Percentiles rank a stretch among this genome's conserved stretches.
Evolutionary conservation across 2,113 vertebrate species (phyloP).

Genomic region (Centropus bengalensis): DNA sequence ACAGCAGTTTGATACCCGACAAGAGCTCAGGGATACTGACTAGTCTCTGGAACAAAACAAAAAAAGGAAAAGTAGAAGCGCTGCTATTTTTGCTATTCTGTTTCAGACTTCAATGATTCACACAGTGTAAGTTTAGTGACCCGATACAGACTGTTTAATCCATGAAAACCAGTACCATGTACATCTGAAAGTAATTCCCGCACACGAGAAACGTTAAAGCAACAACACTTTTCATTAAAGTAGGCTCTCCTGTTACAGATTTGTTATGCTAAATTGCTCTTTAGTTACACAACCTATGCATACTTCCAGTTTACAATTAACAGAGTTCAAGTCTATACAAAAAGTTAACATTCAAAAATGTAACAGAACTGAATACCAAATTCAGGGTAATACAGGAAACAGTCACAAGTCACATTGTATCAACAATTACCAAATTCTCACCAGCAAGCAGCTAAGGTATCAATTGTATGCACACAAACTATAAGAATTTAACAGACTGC

Average conservation of each 20-base stretch:
- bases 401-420: background rate
- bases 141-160: background rate
- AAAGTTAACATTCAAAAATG: background rate
- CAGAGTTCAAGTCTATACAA: background rate
- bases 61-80: background rate
- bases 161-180: background rate
- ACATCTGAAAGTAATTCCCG: background rate
- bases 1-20: constrained; percentile 96
- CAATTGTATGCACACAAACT: background rate
- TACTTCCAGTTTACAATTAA: background rate
- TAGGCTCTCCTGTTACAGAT: background rate
- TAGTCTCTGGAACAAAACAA: constrained; percentile 80
- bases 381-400: background rate
- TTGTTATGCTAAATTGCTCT: background rate
- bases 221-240: background rate
- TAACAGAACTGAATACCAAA: background rate
- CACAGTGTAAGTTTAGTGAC: background rate
- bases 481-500: background rate
- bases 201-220: background rate
- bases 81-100: background rate
- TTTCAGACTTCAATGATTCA: background rate
- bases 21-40: constrained; percentile 97
- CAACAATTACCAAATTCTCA: background rate
- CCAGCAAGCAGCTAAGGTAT: background rate
- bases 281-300: background rate